Evolutionary conservation across 2,888 invertebrate genomes (phyloP), one percentile per base, ranked within the genome.

Genomic region (Thera britannica): DNA sequence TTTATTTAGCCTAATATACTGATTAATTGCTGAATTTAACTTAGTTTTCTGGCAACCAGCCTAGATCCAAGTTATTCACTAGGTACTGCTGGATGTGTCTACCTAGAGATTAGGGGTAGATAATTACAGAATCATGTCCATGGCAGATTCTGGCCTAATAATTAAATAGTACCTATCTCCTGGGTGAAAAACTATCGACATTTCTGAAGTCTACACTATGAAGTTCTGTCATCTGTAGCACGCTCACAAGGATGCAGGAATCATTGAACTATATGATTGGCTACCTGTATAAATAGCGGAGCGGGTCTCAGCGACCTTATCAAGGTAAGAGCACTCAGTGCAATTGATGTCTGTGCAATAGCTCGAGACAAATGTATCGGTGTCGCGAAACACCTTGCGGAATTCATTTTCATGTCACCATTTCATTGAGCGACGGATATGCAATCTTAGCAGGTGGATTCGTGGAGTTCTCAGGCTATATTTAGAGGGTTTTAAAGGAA

Each of bases 281-380:
- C 69, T 77, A 72, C 73, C 70, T 76, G 81, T 89, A 90, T 85
- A 88, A 89, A 89, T 91, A 92, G 86, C 77, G 64, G 72, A 68
- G 76, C 78, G 76, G 82, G 80, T 83, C 84, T 84, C 79, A 70
- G 77, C 84, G 91, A 88, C 88, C 90, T 89, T 85, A 84, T 70
- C 75, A 79, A 83, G 84, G 88, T 87, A 85, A 88, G 87, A 80
- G 82, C 90, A 84, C 75, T 90, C 85, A 84, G 86, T 85, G 87
- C 88, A 92, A 90, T 90, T 89, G 85, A 90, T 92, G 68, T 68
- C 58, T 65, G 88, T 88, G 83, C 86, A 92, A 87, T 86, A 84
- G 80, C 79, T 80, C 80, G 56, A 62, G 46, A 68, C 56, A 67
- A 68, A 68, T 67, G 62, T 61, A 69, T 56, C 65, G 41, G 65